These are phyloP conservation scores for Fulica atra DNA, from an alignment of 2,113 vertebrate species.

Conservation along the genomic window DNA sequence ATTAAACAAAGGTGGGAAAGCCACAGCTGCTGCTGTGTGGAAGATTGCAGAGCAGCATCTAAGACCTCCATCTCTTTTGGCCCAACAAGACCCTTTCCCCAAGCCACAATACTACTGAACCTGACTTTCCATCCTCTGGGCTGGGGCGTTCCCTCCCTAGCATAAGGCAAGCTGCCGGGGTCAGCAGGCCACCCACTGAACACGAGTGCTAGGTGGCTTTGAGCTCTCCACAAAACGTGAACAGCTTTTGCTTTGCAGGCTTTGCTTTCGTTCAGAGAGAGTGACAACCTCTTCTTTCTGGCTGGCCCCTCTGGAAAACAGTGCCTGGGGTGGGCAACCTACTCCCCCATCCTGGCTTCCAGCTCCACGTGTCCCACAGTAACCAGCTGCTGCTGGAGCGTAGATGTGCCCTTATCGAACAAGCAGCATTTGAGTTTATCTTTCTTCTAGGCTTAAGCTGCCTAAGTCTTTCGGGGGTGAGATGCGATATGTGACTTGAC, in stretches of 20 bases:
- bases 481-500: slow-evolving; percentile 17
- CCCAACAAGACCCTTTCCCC: background rate
- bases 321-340: background rate
- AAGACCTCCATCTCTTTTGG: background rate
- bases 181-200: background rate
- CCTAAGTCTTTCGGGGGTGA: slow-evolving; percentile 27
- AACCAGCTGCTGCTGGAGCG: background rate
- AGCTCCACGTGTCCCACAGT: background rate
- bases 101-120: background rate
- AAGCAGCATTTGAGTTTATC: slow-evolving; percentile 22
- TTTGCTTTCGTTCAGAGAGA: background rate
- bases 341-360: background rate
- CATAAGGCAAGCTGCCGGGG: background rate
- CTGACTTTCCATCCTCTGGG: background rate
- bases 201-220: background rate
- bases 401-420: slow-evolving; percentile 17
- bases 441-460: slow-evolving; percentile 49
- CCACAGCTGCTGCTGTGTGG: background rate
- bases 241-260: background rate
- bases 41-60: background rate
- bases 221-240: background rate
- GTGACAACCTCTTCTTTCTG: background rate
- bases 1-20: background rate
- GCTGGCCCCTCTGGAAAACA: background rate
- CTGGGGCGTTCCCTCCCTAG: background rate